These are phyloP conservation scores for Agriopis leucophaearia DNA, from an alignment of 2,888 invertebrate species.

Conservation along the genomic window DNA sequence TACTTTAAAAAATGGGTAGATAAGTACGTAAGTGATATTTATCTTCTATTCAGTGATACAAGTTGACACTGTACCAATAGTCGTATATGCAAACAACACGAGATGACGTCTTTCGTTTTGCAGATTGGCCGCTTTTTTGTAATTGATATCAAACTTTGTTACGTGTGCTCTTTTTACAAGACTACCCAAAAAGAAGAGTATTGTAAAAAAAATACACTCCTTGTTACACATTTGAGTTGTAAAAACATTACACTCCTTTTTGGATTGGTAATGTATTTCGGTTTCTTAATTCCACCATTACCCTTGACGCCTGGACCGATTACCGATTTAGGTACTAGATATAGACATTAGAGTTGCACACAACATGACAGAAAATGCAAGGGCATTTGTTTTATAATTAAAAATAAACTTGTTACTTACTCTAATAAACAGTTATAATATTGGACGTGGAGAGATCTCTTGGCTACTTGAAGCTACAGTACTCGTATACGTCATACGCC, in stretches of 20 bases:
- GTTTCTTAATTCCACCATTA: too few relatives aligned
- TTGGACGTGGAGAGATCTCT: neutral
- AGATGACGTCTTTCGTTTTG: neutral
- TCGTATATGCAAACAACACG: neutral
- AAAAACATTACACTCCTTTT: too few relatives aligned
- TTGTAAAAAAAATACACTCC: too few relatives aligned
- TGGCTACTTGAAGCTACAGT: neutral
- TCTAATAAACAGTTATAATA: conserved; percentile 1
- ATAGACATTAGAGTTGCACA: too few relatives aligned
- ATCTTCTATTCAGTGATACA: neutral
- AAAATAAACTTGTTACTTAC: neutral
- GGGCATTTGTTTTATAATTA: neutral
- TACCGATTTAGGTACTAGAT: too few relatives aligned
- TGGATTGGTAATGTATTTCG: too few relatives aligned
- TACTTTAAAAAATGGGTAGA: too few relatives aligned
- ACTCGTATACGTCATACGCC: conserved; percentile 11
- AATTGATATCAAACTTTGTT: neutral
- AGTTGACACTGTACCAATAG: neutral
- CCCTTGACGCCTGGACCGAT: too few relatives aligned
- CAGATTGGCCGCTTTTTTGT: neutral
- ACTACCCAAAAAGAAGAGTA: too few relatives aligned
- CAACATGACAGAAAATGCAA: too few relatives aligned
- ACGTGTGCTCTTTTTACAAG: too few relatives aligned
- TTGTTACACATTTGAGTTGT: too few relatives aligned
- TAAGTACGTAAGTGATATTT: neutral